These are phyloP conservation scores for Beroe ovata DNA, from an alignment of 37 sponge, comb jelly and placozoan genomes.

Conservation along the genomic window DNA sequence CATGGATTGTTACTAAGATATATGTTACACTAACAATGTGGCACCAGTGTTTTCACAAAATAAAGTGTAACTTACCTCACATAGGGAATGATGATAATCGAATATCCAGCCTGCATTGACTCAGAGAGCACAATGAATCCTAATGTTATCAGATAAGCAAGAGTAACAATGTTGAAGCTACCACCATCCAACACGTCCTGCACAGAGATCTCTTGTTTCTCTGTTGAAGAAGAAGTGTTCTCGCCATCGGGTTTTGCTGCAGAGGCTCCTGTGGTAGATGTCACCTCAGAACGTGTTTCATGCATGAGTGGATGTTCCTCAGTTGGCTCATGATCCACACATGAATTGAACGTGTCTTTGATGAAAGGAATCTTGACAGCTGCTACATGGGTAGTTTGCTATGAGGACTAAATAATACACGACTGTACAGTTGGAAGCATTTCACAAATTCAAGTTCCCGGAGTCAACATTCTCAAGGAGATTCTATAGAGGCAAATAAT, in stretches of 20 bases:
- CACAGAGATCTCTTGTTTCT: background rate
- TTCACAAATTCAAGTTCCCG: too few relatives aligned
- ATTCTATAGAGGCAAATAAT: too few relatives aligned
- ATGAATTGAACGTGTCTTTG: background rate
- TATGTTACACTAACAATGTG: background rate
- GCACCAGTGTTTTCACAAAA: background rate
- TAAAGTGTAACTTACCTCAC: slow-evolving; percentile 32
- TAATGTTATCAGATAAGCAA: background rate
- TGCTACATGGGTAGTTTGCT: too few relatives aligned
- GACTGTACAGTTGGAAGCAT: too few relatives aligned
- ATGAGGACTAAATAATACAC: too few relatives aligned
- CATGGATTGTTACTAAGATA: too few relatives aligned
- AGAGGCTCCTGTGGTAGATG: too few relatives aligned
- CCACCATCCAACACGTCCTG: slow-evolving; percentile 16
- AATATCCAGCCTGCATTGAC: slow-evolving; percentile 21
- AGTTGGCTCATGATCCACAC: background rate
- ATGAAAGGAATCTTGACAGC: background rate
- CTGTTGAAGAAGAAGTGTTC: background rate
- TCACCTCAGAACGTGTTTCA: too few relatives aligned
- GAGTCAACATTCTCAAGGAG: too few relatives aligned
- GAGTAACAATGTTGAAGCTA: background rate
- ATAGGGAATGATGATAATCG: background rate
- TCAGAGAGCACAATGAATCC: slow-evolving; percentile 32
- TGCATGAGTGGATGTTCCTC: background rate
- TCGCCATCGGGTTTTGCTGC: background rate